Percentiles rank a stretch among this genome's conserved stretches.
Conservation (phyloP, 2,797 vertebrate genomes). For the Erpetoichthys calabaricus region DNA sequence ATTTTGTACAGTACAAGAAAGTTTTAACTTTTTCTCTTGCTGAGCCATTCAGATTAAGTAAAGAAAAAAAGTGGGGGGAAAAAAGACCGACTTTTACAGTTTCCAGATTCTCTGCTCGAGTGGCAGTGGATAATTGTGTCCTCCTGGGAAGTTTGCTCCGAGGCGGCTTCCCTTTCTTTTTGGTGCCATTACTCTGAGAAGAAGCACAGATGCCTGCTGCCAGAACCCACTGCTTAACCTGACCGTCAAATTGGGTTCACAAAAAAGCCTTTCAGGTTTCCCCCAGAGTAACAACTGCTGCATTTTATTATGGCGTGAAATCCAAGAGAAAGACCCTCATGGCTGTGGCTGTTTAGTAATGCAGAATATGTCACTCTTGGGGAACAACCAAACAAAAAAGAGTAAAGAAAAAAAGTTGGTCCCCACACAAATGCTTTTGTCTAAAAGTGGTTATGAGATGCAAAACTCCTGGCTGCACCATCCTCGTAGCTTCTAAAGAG, state of each 20-base stretch:
- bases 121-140: conserved; percentile 18
- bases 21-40: not conserved
- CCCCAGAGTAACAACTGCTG: conserved; percentile 56
- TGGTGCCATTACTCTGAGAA: conserved; percentile 33
- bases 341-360: conserved; percentile 59
- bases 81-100: conserved; percentile 21
- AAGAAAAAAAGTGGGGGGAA: not conserved
- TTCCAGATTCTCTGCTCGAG: conserved; percentile 16
- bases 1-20: too few relatives aligned
- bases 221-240: conserved; percentile 45
- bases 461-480: conserved; percentile 12
- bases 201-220: conserved; percentile 52
- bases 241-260: conserved; percentile 49
- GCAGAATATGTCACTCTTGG: conserved; percentile 53
- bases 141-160: conserved; percentile 18
- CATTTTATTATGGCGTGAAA: conserved; percentile 73
- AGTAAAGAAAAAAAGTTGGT: conserved; percentile 32
- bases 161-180: conserved; percentile 12
- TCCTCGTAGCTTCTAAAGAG: conserved; percentile 15
- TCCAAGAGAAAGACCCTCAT: conserved; percentile 59
- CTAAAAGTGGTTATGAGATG: conserved; percentile 20
- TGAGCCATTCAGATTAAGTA: conserved; percentile 8
- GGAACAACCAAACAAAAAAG: conserved; percentile 39
- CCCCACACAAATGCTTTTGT: conserved; percentile 34
- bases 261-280: conserved; percentile 65